Base-by-base conservation (phyloP, 2,113 vertebrate genomes). In the Zosterops borbonicus region DNA sequence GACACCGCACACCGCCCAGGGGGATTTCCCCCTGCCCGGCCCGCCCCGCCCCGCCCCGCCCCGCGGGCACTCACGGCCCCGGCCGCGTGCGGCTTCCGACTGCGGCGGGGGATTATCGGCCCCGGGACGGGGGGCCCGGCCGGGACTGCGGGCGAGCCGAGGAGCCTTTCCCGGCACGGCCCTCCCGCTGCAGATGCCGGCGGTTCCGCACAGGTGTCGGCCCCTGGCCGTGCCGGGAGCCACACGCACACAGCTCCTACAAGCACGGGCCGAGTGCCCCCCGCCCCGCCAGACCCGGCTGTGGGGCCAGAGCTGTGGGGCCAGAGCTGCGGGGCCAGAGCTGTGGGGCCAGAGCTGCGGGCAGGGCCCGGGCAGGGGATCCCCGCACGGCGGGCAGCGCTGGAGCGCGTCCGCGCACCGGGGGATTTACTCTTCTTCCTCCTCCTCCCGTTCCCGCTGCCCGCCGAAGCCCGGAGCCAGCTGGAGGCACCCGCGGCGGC, bases 191-290 rank as follows among this genome's bases (percentile, higher is more conserved):
- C 50, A 9, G 16, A 9, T 5, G 6, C 42, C 5, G n/a, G 4
- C 20, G 9, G 11, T 1, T 27, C 21, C 33, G 39, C 55, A 2
- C 0, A 1, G 23, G 13, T 22, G 81, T 31, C 47, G 35, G 47
- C 25, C 82, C 2, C 27, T 1, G 47, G 3, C 31, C 12, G 44
- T 8, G 47, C 3, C 13, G 52, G 64, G 49, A 35, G 29, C 13
- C 37, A 0, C 28, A 6, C 14, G 10, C 31, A 5, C 21, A 14
- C 37, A 8, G 46, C 29, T 62, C 23, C 62, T 22, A 14, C 16
- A 21, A 6, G 15, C 64, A 11, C 24, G 35, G 65, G 16, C 1
- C 17, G 20, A 8, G 35, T 7, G 49, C 23, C 23, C 23, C 28
- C 7, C 31, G 42, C 21, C n/a, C 47, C 31, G 28, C 56, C 60